These are phyloP conservation scores for Anser brachyrhynchus DNA, from an alignment of 2,113 vertebrate species.

Conservation along the genomic window DNA sequence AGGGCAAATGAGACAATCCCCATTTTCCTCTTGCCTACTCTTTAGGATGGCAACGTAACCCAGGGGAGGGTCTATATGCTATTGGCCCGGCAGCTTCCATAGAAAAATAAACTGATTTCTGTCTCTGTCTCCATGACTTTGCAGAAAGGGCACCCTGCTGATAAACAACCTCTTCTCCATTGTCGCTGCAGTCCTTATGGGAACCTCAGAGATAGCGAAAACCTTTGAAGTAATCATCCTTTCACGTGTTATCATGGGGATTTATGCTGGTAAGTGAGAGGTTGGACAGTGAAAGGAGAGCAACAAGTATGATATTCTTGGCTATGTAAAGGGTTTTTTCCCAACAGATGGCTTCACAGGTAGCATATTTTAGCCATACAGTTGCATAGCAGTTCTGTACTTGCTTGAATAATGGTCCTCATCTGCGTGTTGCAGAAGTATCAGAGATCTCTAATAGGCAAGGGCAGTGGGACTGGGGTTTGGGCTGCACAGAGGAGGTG, in stretches of 20 bases:
- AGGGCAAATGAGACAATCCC: background rate
- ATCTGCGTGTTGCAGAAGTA: background rate
- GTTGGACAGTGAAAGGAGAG: background rate
- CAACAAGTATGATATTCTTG: background rate
- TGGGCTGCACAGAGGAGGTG: background rate
- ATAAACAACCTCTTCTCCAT: slow-evolving; percentile 96
- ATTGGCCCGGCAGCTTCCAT: background rate
- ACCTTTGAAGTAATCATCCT: slow-evolving; percentile 91
- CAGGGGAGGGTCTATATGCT: background rate
- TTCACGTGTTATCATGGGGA: slow-evolving; percentile 86
- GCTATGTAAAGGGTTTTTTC: background rate
- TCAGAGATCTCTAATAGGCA: background rate
- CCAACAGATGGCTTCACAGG: background rate
- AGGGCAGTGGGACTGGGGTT: background rate
- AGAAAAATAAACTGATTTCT: background rate
- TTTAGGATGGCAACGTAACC: accelerated
- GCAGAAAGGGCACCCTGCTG: slow-evolving; percentile 91
- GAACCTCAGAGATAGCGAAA: slow-evolving; percentile 79
- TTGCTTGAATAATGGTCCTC: background rate
- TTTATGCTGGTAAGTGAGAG: slow-evolving; percentile 86
- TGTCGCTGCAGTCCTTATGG: slow-evolving; percentile 89
- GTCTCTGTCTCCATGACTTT: background rate
- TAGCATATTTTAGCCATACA: background rate
- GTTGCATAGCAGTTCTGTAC: background rate
- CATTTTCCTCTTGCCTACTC: background rate